Base-by-base conservation (phyloP, 2,113 vertebrate species). In the Cebus imitator region DNA sequence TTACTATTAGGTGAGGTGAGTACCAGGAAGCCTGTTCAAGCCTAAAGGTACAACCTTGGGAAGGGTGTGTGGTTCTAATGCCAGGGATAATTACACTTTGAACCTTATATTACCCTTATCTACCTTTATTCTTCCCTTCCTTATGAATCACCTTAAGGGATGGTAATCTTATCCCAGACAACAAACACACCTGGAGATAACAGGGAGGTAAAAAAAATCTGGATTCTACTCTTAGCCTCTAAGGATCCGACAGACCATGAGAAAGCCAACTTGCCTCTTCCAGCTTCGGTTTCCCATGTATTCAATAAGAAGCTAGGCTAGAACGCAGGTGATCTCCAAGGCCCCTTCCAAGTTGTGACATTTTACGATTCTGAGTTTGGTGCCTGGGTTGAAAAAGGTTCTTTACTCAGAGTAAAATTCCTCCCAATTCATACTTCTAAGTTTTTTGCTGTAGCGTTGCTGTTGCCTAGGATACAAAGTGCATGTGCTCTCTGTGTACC, bases 131-230 rank as follows among this genome's bases (percentile, higher is more conserved):
- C 61, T 89, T 8, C 1, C 27, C 32, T 92, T 23, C 17, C 66
- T 66, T 43, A 37, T 66, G 85, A 93, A 72, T 87, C 70, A 80
- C 55, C 50, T 27, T 9, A 25, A 45, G 58, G 35, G 66, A n/a
- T 20, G 52, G 52, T 92, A 95, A 97, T 64, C 80, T 95, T 37
- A 87, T 2, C 35, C 66, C 61, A n/a, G 43, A 81, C 50, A 73
- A 50, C 70, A 96, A 96, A 96, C 32, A 81, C 32, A 97, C 76
- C 84, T 94, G 87, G 75, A 57, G 92, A 58, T 73, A 90, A 95
- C 1, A 64, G 48, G 10, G n/a, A 61, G 45, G 43, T 70, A 91
- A 81, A 85, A 85, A 83, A 83, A 92, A 81, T 82, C 73, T 66
- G 12, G 79, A 80, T 87, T 93, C 64, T 45, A 35, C 57, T 55